Conservation (phyloP, 30 jellyfish, hydroid and myxozoan genomes). For the Catostylus mosaicus region DNA sequence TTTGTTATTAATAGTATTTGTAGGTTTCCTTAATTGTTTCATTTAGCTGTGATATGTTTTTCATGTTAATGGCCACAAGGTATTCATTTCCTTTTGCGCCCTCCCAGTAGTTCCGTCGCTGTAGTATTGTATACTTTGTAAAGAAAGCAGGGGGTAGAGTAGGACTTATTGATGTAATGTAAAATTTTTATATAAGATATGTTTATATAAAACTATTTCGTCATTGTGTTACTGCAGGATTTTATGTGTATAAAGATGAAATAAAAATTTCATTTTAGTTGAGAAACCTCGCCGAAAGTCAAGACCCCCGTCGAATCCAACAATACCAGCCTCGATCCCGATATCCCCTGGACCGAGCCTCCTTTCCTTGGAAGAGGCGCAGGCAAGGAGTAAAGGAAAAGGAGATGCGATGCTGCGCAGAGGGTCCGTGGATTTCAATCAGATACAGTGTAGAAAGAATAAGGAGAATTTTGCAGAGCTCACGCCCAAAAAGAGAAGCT, state of each 20-base stretch:
- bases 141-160: background rate
- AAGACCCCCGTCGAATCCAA: constrained; percentile 80
- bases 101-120: too few species aligned
- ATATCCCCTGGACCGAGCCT: constrained; percentile 93
- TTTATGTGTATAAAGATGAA: too few species aligned
- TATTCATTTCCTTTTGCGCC: too few species aligned
- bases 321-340: constrained; percentile 87
- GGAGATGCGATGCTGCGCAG: constrained; percentile 64
- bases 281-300: constrained; percentile 69
- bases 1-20: too few species aligned
- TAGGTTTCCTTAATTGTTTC: too few species aligned
- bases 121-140: too few species aligned
- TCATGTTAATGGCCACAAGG: too few species aligned
- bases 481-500: constrained; percentile 77
- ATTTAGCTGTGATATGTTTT: too few species aligned
- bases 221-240: too few species aligned
- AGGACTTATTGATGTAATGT: background rate
- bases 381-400: constrained; percentile 76
- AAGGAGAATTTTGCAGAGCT: constrained; percentile 32
- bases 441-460: constrained; percentile 19
- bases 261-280: constrained; percentile 48
- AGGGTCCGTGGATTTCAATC: constrained; percentile 63
- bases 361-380: constrained; percentile 95
- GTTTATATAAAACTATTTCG: background rate
- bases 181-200: background rate